Percentiles rank a stretch among this genome's conserved stretches.
Evolutionary conservation across 2,888 invertebrate species (phyloP).

Genomic region (Suillia variegata): DNA sequence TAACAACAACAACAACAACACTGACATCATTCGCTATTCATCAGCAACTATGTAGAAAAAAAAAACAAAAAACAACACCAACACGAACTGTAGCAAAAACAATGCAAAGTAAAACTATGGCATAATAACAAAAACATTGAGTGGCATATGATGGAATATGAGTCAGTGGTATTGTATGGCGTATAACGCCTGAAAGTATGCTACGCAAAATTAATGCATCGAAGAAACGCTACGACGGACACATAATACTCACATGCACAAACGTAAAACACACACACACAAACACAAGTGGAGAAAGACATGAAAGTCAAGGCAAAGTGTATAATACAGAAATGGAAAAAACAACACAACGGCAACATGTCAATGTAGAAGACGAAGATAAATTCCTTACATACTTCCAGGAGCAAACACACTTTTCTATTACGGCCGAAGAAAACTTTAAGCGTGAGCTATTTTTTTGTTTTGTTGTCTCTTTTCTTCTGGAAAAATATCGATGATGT

Average conservation of each 20-base stretch:
- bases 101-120: constrained; percentile 2
- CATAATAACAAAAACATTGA: background rate
- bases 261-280: background rate
- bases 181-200: constrained; percentile 3
- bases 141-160: constrained; percentile 12
- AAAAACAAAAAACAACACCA: constrained; percentile 2
- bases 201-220: constrained; percentile 26
- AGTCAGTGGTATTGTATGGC: constrained; percentile 4
- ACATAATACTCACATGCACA: constrained; percentile 18
- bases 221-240: constrained; percentile 14
- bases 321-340: too few species aligned
- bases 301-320: background rate
- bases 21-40: constrained; percentile 8
- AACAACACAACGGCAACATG: constrained; percentile 27
- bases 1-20: too few species aligned
- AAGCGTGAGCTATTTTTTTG: too few species aligned
- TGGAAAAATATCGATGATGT: too few species aligned
- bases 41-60: background rate
- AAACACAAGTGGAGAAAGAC: background rate
- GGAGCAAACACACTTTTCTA: background rate
- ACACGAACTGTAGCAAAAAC: background rate
- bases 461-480: too few species aligned
- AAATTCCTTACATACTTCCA: constrained; percentile 33
- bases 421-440: background rate
- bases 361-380: constrained; percentile 48